Percentiles rank a stretch among this genome's conserved stretches.
phyloP scores from a whole-genome alignment of 2,113 vertebrate species.

The Burhinus oedicnemus region DNA sequence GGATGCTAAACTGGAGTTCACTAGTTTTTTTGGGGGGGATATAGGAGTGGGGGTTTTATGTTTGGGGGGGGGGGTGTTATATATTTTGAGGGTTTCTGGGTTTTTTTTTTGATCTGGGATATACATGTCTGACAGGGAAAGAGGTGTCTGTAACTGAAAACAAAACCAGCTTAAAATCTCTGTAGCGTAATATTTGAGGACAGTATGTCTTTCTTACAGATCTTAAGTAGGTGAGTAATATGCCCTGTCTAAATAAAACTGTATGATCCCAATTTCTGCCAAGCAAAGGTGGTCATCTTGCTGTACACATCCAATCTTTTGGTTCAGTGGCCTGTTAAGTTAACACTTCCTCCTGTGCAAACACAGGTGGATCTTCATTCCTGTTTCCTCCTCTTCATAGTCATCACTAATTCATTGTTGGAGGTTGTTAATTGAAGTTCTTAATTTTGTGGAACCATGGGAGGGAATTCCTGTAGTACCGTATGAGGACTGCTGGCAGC shows the following conservation, averaged over 20 bases:
- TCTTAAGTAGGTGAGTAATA: not conserved
- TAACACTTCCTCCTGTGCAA: not conserved
- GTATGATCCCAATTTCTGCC: not conserved
- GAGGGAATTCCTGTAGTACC: not conserved
- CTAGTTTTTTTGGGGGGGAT: not conserved
- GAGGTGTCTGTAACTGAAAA: not conserved
- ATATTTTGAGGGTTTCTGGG: not conserved
- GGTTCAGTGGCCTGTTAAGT: not conserved
- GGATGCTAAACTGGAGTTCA: not conserved
- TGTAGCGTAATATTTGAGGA: not conserved
- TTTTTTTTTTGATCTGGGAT: not conserved
- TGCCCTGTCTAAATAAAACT: not conserved
- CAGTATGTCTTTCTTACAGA: not conserved
- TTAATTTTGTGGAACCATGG: not conserved
- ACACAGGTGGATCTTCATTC: not conserved
- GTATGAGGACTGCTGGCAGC: not conserved
- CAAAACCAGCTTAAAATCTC: not conserved
- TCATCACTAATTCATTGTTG: not conserved
- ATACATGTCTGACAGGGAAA: not conserved
- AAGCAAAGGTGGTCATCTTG: not conserved
- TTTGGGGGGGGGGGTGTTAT: too few relatives aligned
- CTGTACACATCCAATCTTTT: not conserved
- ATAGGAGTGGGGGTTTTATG: not conserved
- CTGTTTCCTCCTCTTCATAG: not conserved
- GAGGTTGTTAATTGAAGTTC: not conserved